Base-by-base conservation (phyloP, 2,888 invertebrate genomes). In the Amphipoea oculea region DNA sequence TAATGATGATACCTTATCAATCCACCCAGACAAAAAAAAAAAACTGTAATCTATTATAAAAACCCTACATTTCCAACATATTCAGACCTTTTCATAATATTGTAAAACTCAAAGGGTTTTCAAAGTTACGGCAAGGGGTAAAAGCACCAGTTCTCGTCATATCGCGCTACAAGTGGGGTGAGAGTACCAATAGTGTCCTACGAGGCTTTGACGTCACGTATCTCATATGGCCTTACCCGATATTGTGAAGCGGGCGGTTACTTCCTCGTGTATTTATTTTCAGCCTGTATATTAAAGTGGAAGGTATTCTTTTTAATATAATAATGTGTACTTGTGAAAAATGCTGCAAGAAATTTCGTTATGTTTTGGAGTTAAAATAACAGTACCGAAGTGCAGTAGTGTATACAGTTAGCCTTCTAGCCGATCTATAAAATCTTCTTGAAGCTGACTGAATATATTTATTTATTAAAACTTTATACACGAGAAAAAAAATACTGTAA, bases 191-290 rank as follows among this genome's bases (percentile, higher is more conserved):
- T 86, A 87, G 84, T 83, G 75, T 85, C 75, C 77, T 85, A 67
- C 54, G 63, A 82, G 42, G 81, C 87, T 91, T 85, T 89, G 90
- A 89, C 86, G 88, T 91, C 92, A 90, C 90, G 89, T 92, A 90
- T 88, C 87, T 91, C 90, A 90, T 89, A 90, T 82, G 79, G 83
- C 88, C 84, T 88, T 88, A 82, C 81, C 82, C 89, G 79, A 89
- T 91, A 91, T 90, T 90, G 88, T 88, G 71, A 68, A 81, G 73
- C 68, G 69, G 36, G 70, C 20, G 73, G 73, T 66, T 82, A 78
- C 67, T 79, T 76, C 63, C 29, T 65, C n/a, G 20, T 76, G 48
- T 86, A 85, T 89, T 88, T 91, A 86, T 86, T 86, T 88, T 78
- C 69, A 82, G 71, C n/a, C 75, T 75, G 60, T 79, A 63, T 84